Evolutionary conservation across 2,113 vertebrate species (phyloP), one percentile per base, ranked within the genome.

Genomic region (Daphoenositta chrysoptera): DNA sequence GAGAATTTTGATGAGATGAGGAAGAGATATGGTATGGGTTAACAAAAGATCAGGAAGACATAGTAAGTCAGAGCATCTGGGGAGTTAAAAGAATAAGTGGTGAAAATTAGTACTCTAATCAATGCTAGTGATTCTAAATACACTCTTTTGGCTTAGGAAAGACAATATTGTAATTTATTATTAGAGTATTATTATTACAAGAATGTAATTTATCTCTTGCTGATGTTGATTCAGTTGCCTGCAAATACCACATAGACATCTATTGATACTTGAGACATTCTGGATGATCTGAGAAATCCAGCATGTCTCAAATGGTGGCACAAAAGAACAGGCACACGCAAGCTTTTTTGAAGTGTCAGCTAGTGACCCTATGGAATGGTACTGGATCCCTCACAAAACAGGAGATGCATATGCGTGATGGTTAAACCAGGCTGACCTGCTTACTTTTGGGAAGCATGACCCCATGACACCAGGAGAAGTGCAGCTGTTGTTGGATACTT

Each of bases 1-100:
- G 15, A 39, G 17, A 37, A 11, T 6, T 91, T 42, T 63, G 11
- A 58, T 48, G 37, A 69, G 14, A 65, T 75, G 10, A 91, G 9
- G 17, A 77, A 56, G 15, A 47, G 1, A 4, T n/a, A n/a, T 1
- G 1, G 7, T 57, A 48, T 26, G 22, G 7, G 7, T 45, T 50
- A 47, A 35, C 68, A 51, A 63, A 80, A 70, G n/a, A 24, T 8
- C 13, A 83, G 31, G 54, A 72, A 84, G 28, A n/a, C 1, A 2
- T 15, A 73, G 5, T 15, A 65, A 66, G 10, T 63, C 31, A 54
- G 30, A 58, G 4, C 5, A 63, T 11, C 19, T n/a, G 5, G 7
- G 33, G 78, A 90, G 9, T 28, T 45, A 37, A 84, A 91, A 61
- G 15, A 28, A 23, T 10, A 83, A 66, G 6, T 24, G 3, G 4